Evolutionary conservation across 2,113 vertebrate genomes (phyloP).

Genomic region (Cygnus buccinator): DNA sequence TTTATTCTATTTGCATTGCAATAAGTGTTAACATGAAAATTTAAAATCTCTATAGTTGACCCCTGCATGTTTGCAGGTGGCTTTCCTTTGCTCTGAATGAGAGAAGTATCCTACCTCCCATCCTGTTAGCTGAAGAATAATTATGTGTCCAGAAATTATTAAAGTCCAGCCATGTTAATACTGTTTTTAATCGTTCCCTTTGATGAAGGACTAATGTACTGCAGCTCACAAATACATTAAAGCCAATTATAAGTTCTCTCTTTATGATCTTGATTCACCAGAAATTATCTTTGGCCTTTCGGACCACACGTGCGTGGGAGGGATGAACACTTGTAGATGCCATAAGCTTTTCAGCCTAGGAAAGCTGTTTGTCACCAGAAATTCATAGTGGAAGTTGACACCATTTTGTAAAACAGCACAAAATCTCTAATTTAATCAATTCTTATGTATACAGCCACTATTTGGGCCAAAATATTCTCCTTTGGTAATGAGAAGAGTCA

Average conservation of each 20-base stretch:
- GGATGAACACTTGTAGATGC: conserved; percentile 8
- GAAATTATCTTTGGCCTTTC: conserved; percentile 66
- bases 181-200: conserved; percentile 67
- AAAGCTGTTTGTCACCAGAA: conserved; percentile 24
- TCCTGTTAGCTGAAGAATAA: conserved; percentile 67
- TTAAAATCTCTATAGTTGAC: not conserved
- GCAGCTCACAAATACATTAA: conserved; percentile 72
- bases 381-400: conserved; percentile 19
- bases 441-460: not conserved
- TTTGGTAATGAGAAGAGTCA: not conserved
- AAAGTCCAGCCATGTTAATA: conserved; percentile 64
- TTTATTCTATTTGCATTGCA: conserved; percentile 20
- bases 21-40: not conserved
- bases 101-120: conserved; percentile 18
- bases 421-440: conserved; percentile 19
- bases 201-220: conserved; percentile 75
- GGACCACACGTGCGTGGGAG: conserved; percentile 24
- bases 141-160: conserved; percentile 75
- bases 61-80: not conserved
- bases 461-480: not conserved
- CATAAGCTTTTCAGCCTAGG: conserved; percentile 33
- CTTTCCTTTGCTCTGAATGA: not conserved
- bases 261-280: conserved; percentile 61
- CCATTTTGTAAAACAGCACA: conserved; percentile 12
- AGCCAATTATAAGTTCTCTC: conserved; percentile 75